These are phyloP conservation scores for Cygnus atratus DNA, from an alignment of 2,113 vertebrate genomes.

Conservation along the genomic window DNA sequence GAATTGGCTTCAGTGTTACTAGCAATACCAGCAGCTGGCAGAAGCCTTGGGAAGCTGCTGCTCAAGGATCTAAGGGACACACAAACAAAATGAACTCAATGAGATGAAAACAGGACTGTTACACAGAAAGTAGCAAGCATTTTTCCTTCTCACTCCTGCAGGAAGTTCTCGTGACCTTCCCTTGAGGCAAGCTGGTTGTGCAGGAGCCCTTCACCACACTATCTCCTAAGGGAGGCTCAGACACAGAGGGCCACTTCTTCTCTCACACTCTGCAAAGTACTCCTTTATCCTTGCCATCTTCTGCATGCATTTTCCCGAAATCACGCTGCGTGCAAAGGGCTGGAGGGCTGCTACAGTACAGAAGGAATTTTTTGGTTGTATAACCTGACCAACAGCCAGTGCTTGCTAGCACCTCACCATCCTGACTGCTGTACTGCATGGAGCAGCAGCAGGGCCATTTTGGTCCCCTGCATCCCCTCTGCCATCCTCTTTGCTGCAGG, in stretches of 20 bases:
- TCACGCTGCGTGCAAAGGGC: fast-evolving
- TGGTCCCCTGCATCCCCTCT: fast-evolving
- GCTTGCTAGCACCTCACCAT: fast-evolving
- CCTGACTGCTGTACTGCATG: fast-evolving
- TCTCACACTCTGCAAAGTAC: not conserved
- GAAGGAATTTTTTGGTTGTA: not conserved
- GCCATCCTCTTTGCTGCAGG: not conserved
- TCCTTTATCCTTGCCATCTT: not conserved
- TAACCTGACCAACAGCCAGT: not conserved
- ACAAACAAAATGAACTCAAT: not conserved
- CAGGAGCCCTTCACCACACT: not conserved
- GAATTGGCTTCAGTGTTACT: not conserved
- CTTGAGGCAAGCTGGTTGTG: fast-evolving
- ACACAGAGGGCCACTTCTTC: fast-evolving
- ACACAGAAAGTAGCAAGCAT: too few species aligned
- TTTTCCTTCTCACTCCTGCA: not conserved
- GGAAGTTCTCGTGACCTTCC: not conserved
- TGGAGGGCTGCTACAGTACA: not conserved
- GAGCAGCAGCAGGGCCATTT: not conserved
- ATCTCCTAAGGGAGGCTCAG: not conserved
- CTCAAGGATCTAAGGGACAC: not conserved
- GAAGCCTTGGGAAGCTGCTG: not conserved
- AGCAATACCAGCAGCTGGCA: not conserved
- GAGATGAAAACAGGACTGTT: too few species aligned
- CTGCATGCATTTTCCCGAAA: fast-evolving